Evolutionary conservation across 92 coral and sea anemone genomes (phyloP).

Genomic region (Phymanthus crucifer): DNA sequence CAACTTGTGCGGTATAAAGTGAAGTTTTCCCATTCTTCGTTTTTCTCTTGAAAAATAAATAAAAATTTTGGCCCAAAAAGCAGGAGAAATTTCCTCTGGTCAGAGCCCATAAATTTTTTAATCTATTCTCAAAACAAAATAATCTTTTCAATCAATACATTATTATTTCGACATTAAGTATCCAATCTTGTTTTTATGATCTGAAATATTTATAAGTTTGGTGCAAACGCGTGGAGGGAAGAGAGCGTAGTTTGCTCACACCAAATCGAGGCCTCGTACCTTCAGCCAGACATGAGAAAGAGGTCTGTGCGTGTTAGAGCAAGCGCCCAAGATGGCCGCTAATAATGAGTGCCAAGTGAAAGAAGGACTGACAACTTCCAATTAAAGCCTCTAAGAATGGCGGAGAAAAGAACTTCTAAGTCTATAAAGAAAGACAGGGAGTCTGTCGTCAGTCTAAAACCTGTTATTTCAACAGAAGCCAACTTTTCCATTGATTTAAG

Average conservation of each 20-base stretch:
- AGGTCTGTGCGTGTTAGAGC: constrained; percentile 12
- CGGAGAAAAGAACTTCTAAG: constrained; percentile 67
- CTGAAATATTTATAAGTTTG: constrained; percentile 2
- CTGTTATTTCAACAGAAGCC: constrained; percentile 63
- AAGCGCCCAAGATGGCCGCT: constrained; percentile 31
- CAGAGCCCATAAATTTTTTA: background rate
- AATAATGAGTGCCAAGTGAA: constrained; percentile 9
- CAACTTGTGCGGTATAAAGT: background rate
- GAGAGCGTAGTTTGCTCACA: background rate
- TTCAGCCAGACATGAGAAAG: constrained; percentile 27
- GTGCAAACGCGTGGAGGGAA: background rate
- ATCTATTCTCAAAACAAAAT: background rate
- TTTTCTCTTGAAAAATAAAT: background rate
- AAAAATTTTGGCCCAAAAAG: too few species aligned
- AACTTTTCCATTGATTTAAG: constrained; percentile 57
- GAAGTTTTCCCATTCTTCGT: background rate
- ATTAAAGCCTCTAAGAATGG: constrained; percentile 46
- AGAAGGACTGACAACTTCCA: background rate
- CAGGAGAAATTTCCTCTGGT: too few species aligned
- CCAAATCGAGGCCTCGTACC: constrained; percentile 14
- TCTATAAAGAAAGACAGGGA: constrained; percentile 65
- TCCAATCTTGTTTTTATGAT: background rate
- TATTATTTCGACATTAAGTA: background rate
- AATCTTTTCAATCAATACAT: background rate
- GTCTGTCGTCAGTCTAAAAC: constrained; percentile 52